Base-by-base conservation (phyloP, 2,797 vertebrate species). In the Holocentrus rufus region DNA sequence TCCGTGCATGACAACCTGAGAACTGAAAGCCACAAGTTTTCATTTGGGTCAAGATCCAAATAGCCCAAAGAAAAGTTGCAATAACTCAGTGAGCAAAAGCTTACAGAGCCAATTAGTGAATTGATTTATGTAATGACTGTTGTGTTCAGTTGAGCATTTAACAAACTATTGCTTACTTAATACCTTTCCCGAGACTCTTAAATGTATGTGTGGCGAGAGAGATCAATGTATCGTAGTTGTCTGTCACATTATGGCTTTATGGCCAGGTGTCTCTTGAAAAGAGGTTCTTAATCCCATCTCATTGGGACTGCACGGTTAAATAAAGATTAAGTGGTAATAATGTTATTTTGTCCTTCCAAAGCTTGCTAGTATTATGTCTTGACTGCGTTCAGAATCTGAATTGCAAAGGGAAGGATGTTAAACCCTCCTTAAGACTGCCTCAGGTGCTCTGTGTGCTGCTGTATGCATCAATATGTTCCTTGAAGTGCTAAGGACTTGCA, bases 391-490 rank as follows among this genome's bases (percentile, higher is more conserved):
- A 23, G 65, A 65, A 70, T 68, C 25, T 68, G 15, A 75, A 66
- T 36, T 59, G 54, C 67, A 71, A 2, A 17, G 9, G 47, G 0
- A 65, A 31, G 63, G 56, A 72, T 66, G 79, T 70, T 74, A 75
- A 71, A 74, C 47, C 55, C 52, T 30, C 20, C 50, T 76, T 65
- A 55, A 75, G 34, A 72, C 57, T 39, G 58, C 72, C 81, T 2
- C 27, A 55, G 75, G 76, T 69, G 77, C 68, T 80, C 55, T 57
- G 39, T 66, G 65, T 69, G 64, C 78, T 1, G 61, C 84, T 80
- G 72, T 44, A 56, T 46, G 62, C 80, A 84, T 83, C 79, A 76
- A 54, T 85, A 69, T 67, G 50, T 76, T 79, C 75, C 83, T 85
- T 69, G 27, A 82, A 83, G 69, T 84, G 74, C 66, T 75, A 60